Conservation (phyloP, 2,797 vertebrate species). For the Scarus forsteni region DNA sequence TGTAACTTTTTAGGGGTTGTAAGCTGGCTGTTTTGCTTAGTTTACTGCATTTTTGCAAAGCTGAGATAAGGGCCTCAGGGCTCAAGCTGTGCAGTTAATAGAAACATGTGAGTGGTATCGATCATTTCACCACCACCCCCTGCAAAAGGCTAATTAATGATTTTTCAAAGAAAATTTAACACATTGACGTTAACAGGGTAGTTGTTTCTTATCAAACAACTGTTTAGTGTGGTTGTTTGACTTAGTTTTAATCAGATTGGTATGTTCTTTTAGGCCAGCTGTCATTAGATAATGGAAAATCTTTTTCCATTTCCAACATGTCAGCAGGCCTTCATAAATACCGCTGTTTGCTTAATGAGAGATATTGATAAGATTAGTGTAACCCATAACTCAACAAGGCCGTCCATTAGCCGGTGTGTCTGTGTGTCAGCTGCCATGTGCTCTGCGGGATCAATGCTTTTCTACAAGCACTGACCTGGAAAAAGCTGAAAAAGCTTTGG, state of each 20-base stretch:
- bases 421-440: conserved; percentile 68
- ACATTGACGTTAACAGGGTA: background rate
- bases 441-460: conserved; percentile 78
- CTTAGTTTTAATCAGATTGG: background rate
- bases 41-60: too few species aligned
- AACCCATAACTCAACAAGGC: conserved; percentile 51
- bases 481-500: conserved; percentile 71
- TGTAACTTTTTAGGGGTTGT: too few species aligned
- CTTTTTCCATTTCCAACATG: conserved; percentile 13
- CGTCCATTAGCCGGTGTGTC: conserved; percentile 58
- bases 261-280: background rate
- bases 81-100: background rate
- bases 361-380: conserved; percentile 34
- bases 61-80: too few species aligned
- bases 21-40: too few species aligned
- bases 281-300: background rate
- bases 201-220: background rate
- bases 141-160: background rate
- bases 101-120: background rate
- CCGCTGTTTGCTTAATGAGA: conserved; percentile 33
- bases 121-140: background rate
- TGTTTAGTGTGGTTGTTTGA: background rate
- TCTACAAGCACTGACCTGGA: conserved; percentile 79
- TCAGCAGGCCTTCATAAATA: conserved; percentile 7
- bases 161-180: background rate